These are phyloP conservation scores for Hirtodrosophila trivittata DNA, from an alignment of 2,888 invertebrate genomes.

Conservation along the genomic window DNA sequence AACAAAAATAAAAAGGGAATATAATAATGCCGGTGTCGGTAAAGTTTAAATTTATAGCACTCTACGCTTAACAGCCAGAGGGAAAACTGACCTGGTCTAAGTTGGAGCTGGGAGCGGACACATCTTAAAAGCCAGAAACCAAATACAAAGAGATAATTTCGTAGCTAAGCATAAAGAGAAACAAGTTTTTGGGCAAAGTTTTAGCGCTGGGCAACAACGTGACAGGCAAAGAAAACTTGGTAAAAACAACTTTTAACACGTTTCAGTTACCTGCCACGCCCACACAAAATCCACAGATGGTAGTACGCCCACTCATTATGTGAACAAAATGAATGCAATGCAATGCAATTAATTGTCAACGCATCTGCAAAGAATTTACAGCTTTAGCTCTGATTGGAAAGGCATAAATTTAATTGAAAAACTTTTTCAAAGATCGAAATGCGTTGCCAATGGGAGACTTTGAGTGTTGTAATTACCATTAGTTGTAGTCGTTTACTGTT, in stretches of 20 bases:
- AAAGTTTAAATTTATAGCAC: constrained; percentile 55
- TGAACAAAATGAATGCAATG: constrained; percentile 41
- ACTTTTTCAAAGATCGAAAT: constrained; percentile 48
- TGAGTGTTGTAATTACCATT: constrained; percentile 45
- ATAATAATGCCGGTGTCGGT: constrained; percentile 20
- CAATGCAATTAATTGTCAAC: constrained; percentile 70
- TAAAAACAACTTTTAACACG: constrained; percentile 59
- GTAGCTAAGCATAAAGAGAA: constrained; percentile 45
- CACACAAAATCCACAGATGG: neutral
- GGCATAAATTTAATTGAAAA: constrained; percentile 66
- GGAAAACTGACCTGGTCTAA: constrained; percentile 38
- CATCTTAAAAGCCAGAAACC: constrained; percentile 25
- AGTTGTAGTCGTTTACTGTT: constrained; percentile 22
- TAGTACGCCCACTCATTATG: constrained; percentile 39
- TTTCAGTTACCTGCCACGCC: constrained; percentile 44
- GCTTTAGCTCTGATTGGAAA: constrained; percentile 50
- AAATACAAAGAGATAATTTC: constrained; percentile 58
- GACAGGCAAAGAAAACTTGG: constrained; percentile 48
- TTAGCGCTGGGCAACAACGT: constrained; percentile 42
- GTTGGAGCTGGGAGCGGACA: constrained; percentile 3
- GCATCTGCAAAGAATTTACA: constrained; percentile 52
- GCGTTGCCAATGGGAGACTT: constrained; percentile 13
- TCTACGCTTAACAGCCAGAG: constrained; percentile 4
- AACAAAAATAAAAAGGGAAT: constrained; percentile 3
- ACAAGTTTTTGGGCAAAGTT: constrained; percentile 55